Evolutionary conservation across 2,888 invertebrate species (phyloP).

Genomic region (Andricus curvator): DNA sequence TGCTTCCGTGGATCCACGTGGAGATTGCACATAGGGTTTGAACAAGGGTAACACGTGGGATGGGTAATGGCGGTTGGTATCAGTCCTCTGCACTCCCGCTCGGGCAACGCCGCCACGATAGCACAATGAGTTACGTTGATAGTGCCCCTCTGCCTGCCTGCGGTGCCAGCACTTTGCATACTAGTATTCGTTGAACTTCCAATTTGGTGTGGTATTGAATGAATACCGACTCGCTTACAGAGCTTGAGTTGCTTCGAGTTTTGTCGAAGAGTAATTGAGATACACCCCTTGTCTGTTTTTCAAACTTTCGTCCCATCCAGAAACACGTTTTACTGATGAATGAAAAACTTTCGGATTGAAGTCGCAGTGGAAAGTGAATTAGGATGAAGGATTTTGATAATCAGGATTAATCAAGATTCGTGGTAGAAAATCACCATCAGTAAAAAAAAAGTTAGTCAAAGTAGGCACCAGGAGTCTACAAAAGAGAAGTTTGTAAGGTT

Average conservation of each 20-base stretch:
- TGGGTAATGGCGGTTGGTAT: constrained; percentile 62
- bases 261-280: background rate
- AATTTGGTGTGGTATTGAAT: background rate
- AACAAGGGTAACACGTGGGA: constrained; percentile 58
- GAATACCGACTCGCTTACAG: constrained; percentile 2
- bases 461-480: too few species aligned
- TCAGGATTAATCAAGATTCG: too few species aligned
- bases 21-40: constrained; percentile 65
- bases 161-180: constrained; percentile 60
- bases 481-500: too few species aligned
- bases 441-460: too few species aligned
- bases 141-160: constrained; percentile 52
- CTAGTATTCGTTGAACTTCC: constrained; percentile 30
- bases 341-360: too few species aligned
- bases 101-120: constrained; percentile 57
- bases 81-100: constrained; percentile 66
- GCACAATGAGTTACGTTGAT: constrained; percentile 60
- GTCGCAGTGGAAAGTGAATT: too few species aligned
- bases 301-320: background rate
- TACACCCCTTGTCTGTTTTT: background rate
- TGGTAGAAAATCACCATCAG: too few species aligned
- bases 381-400: too few species aligned
- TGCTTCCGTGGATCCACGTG: constrained; percentile 54
- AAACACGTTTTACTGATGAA: background rate
- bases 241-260: background rate